These are phyloP conservation scores for Cheilosia urbana DNA, from an alignment of 2,888 invertebrate genomes.

Conservation along the genomic window DNA sequence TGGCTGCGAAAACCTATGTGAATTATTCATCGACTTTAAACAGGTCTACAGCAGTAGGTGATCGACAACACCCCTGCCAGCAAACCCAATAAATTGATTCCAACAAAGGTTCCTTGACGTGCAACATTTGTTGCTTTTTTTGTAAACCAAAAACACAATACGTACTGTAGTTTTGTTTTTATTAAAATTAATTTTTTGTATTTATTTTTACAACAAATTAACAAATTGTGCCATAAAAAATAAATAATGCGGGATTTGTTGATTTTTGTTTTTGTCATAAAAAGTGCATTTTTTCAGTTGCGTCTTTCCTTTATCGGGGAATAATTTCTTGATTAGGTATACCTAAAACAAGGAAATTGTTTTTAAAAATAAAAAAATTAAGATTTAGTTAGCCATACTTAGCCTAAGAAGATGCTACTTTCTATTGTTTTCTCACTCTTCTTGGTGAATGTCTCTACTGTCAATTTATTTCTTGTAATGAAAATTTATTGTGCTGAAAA, in stretches of 20 bases:
- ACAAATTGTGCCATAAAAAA: neutral
- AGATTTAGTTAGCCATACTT: neutral
- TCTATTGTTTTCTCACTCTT: neutral
- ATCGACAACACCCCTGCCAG: too few species aligned
- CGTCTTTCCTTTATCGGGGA: neutral
- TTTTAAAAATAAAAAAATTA: neutral
- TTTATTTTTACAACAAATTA: constrained; percentile 1
- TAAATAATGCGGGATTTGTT: neutral
- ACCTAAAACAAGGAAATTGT: neutral
- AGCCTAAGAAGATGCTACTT: neutral
- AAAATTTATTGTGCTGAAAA: neutral
- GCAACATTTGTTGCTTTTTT: too few species aligned
- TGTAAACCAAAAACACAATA: too few species aligned
- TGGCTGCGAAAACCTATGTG: too few species aligned
- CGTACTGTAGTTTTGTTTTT: too few species aligned
- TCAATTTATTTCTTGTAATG: neutral
- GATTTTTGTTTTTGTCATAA: neutral
- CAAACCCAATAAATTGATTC: too few species aligned
- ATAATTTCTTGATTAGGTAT: neutral
- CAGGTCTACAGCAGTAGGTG: too few species aligned
- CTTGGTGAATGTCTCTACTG: neutral
- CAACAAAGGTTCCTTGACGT: too few species aligned
- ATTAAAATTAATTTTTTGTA: neutral
- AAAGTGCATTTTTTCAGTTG: neutral
- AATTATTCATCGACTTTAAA: too few species aligned